phyloP scores from a whole-genome alignment of 2,797 vertebrate species.

The Lates japonicus region DNA sequence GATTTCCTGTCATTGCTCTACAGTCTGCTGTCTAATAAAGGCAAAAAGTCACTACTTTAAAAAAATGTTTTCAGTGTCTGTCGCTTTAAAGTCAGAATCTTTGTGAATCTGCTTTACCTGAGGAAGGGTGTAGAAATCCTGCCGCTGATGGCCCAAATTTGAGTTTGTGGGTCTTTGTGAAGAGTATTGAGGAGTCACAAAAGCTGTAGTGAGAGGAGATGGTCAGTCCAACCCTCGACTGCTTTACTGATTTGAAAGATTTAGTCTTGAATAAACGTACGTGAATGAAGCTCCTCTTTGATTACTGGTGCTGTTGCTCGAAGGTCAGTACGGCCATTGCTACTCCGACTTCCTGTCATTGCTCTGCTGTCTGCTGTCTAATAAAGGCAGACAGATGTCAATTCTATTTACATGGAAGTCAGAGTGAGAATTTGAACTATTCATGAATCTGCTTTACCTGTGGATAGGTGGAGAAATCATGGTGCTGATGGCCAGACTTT shows the following conservation, averaged over 20 bases:
- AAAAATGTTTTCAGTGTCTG: background rate
- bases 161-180: background rate
- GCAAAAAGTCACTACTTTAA: too few species aligned
- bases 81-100: background rate
- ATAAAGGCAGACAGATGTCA: background rate
- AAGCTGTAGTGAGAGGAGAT: background rate
- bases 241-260: too few species aligned
- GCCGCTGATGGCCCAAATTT: background rate
- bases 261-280: too few species aligned
- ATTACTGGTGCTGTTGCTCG: too few species aligned
- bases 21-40: too few species aligned
- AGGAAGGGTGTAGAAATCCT: background rate
- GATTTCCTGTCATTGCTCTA: too few species aligned
- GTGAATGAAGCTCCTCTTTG: too few species aligned
- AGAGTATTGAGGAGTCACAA: background rate
- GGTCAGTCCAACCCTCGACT: too few species aligned
- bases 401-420: background rate
- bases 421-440: background rate
- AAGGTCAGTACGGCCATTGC: too few species aligned
- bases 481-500: background rate
- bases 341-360: too few species aligned
- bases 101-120: conserved; percentile 5
- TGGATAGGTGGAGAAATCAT: background rate
- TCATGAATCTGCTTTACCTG: conserved; percentile 13
- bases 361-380: too few species aligned